A percentile compares a stretch with the other conserved stretches of the same genome.
These are phyloP conservation scores for Silvanus unidentatus DNA, from an alignment of 2,888 invertebrate species.

Conservation along the genomic window DNA sequence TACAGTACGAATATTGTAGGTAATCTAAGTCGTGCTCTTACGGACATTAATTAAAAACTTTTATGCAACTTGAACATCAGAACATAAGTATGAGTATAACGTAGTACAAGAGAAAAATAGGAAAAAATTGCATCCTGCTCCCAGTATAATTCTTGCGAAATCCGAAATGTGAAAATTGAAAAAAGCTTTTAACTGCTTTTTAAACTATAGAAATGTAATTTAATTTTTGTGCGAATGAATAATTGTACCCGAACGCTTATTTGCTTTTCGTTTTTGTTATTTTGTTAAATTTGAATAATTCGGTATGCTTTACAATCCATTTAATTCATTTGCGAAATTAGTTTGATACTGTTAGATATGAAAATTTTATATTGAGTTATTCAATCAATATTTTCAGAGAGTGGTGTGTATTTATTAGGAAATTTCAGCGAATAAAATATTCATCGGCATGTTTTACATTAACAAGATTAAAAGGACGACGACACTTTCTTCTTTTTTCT, in stretches of 20 bases:
- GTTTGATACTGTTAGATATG: conserved; percentile 20
- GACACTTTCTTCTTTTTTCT: no score
- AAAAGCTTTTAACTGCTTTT: conserved; percentile 5
- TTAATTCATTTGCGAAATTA: conserved; percentile 22
- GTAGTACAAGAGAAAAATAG: no score
- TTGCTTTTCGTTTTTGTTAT: conserved; percentile 9
- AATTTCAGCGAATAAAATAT: conserved; percentile 13
- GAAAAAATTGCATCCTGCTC: no score
- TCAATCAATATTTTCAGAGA: conserved; percentile 15
- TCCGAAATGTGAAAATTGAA: no score
- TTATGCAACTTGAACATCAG: no score
- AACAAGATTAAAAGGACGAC: conserved; percentile 14
- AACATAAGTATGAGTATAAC: no score
- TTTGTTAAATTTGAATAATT: conserved; percentile 21
- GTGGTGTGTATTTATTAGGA: background rate
- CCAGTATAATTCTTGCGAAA: no score
- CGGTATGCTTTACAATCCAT: conserved; percentile 21
- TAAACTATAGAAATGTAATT: conserved; percentile 4
- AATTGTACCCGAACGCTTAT: background rate
- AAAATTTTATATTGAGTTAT: conserved; percentile 18
- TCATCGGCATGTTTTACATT: conserved; percentile 17
- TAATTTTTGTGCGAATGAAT: conserved; percentile 3
- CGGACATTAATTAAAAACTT: no score
- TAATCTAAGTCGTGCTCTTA: no score
- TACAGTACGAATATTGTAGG: no score